Evolutionary conservation across 2,888 invertebrate genomes (phyloP).

Genomic region (Troides oblongomaculatus): DNA sequence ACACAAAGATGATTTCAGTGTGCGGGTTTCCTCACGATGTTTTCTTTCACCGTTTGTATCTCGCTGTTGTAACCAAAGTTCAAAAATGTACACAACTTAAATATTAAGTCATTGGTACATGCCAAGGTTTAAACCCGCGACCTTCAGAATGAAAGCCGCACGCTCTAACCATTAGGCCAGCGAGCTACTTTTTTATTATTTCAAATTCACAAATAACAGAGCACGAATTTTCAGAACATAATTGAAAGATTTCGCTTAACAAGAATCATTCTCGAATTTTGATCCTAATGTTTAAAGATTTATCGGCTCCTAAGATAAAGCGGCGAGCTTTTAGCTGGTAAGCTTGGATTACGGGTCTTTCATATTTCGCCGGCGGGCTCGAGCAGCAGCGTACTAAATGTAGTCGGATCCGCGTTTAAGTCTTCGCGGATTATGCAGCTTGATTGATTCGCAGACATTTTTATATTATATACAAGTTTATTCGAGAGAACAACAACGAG

Average conservation of each 20-base stretch:
- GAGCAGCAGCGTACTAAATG: constrained; percentile 19
- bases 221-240: background rate
- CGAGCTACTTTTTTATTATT: background rate
- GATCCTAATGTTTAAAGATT: constrained; percentile 27
- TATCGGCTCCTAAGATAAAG: constrained; percentile 25
- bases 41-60: too few relatives aligned
- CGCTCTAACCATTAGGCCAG: too few relatives aligned
- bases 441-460: background rate
- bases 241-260: background rate
- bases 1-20: too few relatives aligned
- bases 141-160: too few relatives aligned
- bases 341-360: constrained; percentile 23
- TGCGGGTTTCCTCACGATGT: too few relatives aligned
- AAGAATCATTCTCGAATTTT: constrained; percentile 2
- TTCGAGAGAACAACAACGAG: too few relatives aligned
- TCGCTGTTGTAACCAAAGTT: too few relatives aligned
- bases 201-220: background rate
- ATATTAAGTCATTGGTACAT: too few relatives aligned
- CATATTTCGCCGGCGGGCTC: constrained; percentile 24
- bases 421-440: background rate
- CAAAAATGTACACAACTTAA: too few relatives aligned
- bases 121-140: too few relatives aligned
- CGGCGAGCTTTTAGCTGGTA: constrained; percentile 24
- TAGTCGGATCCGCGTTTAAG: background rate
- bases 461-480: background rate